Evolutionary conservation across 2,888 invertebrate genomes (phyloP), one percentile per base, ranked within the genome.

Genomic region (Polydrusus cervinus): DNA sequence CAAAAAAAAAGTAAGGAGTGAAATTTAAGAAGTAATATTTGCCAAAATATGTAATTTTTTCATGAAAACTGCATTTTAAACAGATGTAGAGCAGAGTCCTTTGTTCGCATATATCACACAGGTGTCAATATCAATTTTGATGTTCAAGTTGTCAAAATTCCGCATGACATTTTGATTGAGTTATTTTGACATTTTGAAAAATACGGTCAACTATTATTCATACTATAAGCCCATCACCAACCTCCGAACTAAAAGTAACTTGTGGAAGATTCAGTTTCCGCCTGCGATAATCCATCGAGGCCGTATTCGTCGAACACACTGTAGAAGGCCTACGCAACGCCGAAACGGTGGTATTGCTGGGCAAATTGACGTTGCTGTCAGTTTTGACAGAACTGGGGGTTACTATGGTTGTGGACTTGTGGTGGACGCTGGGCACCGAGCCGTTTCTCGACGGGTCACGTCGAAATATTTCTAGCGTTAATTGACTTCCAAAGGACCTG

Each of bases 221-320:
- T 82, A 95, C 95, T 83, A 95, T 92, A 83, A 95, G 93, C 78
- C 95, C 95, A 83, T 91, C 93, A 94, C 95, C 95, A 92, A 96
- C 95, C 95, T 96, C 95, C 87, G 94, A 93, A 85, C 92, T 95
- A 88, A 95, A 95, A 67, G 95, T 94, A 85, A 96, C 94, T 89
- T 94, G 94, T 18, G 94, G 94, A 82, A 94, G 88, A 82, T 93
- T 91, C 20, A 94, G 89, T 83, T 93, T 91, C 86, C 92, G 90
- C 82, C 91, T 87, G 80, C 86, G 87, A 77, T 87, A 87, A 75
- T 89, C 88, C 30, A 81, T 79, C 8, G 86, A 84, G 49, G 86
- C 84, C 78, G 92, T 91, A 76, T 93, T 92, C 69, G 89, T 90
- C 14, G 93, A 93, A 83, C 93, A 93, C 34, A 92, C 93, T 0